Evolutionary conservation across 2,888 invertebrate genomes (phyloP).

Genomic region (Plusia festucae): DNA sequence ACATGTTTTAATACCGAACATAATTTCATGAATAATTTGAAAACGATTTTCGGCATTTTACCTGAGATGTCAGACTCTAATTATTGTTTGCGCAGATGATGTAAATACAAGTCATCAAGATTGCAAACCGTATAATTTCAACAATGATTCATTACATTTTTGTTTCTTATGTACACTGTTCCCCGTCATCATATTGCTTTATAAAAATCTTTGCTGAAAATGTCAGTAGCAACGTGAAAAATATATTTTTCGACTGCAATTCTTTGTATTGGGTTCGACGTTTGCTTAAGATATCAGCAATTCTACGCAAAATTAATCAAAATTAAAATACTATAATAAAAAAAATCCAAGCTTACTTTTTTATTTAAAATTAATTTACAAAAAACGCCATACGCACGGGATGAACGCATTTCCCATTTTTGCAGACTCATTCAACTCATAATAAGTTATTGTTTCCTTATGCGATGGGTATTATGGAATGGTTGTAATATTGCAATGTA

Average conservation of each 20-base stretch:
- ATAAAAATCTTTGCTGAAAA: background rate
- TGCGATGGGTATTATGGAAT: no score
- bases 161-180: slow-evolving; percentile 12
- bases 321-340: background rate
- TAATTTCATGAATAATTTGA: slow-evolving; percentile 14
- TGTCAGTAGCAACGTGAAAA: slow-evolving; percentile 3
- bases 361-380: background rate
- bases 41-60: slow-evolving; percentile 26
- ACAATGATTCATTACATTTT: slow-evolving; percentile 45
- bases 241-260: background rate
- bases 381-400: background rate
- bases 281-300: background rate
- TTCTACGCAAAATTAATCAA: slow-evolving; percentile 15
- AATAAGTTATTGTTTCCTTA: slow-evolving; percentile 44
- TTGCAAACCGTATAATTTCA: slow-evolving; percentile 46
- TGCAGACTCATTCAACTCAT: slow-evolving; percentile 20
- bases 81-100: slow-evolving; percentile 47
- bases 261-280: slow-evolving; percentile 9
- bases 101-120: slow-evolving; percentile 43
- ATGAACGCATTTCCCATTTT: slow-evolving; percentile 15
- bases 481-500: slow-evolving; percentile 47
- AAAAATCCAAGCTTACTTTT: background rate
- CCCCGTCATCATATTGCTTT: background rate
- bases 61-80: slow-evolving; percentile 37
- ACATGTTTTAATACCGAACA: background rate